A percentile compares a stretch with the other conserved stretches of the same genome.
Conservation (phyloP, 2,888 invertebrate genomes). For the Callyntrura guangdongensis region DNA sequence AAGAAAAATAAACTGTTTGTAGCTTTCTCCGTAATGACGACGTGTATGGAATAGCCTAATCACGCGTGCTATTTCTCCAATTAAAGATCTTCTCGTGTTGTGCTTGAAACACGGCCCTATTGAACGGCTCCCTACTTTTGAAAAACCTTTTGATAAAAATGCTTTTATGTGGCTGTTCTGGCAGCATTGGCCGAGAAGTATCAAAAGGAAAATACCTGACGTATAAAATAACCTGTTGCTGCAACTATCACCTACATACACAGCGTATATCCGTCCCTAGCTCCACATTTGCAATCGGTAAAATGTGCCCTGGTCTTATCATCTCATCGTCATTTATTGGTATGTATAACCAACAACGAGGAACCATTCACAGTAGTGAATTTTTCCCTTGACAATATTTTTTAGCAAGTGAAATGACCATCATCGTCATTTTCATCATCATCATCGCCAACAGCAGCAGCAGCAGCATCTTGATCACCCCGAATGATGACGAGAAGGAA, state of each 20-base stretch:
- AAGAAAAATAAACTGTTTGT: no score
- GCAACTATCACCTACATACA: neutral
- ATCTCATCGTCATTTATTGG: neutral
- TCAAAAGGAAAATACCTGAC: neutral
- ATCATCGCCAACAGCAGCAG: neutral
- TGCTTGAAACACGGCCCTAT: no score
- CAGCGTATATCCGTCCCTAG: neutral
- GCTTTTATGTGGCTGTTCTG: neutral
- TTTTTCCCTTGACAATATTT: neutral
- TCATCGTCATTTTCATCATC: neutral
- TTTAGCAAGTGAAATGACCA: slow-evolving; percentile 8
- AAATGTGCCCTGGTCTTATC: neutral
- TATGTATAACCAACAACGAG: neutral
- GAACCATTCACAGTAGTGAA: slow-evolving; percentile 4
- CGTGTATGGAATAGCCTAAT: no score
- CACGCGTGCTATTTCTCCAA: no score
- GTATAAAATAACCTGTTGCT: slow-evolving; percentile 28
- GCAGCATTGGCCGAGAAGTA: neutral
- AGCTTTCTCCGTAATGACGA: no score
- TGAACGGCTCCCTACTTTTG: no score
- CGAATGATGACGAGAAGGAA: slow-evolving; percentile 15
- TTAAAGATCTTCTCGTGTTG: no score
- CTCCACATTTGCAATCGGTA: neutral
- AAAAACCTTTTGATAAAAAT: no score
- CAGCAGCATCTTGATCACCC: slow-evolving; percentile 5